These are phyloP conservation scores for Colinus virginianus DNA, from an alignment of 2,113 vertebrate genomes.

Conservation along the genomic window DNA sequence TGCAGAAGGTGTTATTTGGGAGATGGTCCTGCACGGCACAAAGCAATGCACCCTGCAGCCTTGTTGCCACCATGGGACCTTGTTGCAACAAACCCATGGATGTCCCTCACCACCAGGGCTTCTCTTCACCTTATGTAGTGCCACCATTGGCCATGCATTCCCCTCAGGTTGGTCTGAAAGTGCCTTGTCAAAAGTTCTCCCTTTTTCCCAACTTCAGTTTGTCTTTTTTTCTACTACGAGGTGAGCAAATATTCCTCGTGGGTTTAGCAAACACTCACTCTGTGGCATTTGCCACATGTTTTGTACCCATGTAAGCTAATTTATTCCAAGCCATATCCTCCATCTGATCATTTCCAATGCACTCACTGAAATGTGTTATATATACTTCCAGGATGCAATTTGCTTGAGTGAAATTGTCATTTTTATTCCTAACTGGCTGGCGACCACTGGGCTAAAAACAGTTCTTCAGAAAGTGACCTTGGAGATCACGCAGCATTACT, in stretches of 20 bases:
- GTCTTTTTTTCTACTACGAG: background rate
- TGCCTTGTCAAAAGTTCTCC: background rate
- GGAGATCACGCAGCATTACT: background rate
- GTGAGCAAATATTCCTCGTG: background rate
- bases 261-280: background rate
- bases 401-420: constrained; percentile 38
- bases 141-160: background rate
- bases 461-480: constrained; percentile 52
- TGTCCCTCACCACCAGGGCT: background rate
- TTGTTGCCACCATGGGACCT: background rate
- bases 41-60: background rate
- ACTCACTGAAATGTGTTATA: background rate
- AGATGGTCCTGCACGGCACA: background rate
- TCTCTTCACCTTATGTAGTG: background rate
- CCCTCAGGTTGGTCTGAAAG: background rate
- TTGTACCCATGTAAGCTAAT: background rate
- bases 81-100: background rate
- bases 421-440: constrained; percentile 50
- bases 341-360: constrained; percentile 4
- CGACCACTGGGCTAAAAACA: constrained; percentile 16
- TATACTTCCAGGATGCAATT: constrained; percentile 21
- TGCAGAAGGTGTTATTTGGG: background rate
- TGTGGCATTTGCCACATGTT: background rate
- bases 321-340: background rate
- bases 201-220: background rate